Evolutionary conservation across 1,140 invertebrate species (phyloP).

Genomic region (Pinna nobilis): DNA sequence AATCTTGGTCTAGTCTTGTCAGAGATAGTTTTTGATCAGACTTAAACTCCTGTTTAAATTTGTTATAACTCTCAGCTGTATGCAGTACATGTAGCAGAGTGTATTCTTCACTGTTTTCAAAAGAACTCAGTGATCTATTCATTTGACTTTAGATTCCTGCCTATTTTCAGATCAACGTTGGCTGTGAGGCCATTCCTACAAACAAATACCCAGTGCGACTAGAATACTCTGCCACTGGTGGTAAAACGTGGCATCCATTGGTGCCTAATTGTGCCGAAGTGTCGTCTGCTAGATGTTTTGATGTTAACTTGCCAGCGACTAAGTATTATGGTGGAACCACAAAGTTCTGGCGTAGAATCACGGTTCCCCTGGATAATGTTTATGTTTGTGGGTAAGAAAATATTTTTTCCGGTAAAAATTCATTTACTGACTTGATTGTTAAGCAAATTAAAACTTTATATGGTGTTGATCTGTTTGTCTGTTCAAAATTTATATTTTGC

Average conservation of each 20-base stretch:
- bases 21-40: too few relatives aligned
- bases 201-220: constrained; percentile 71
- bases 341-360: constrained; percentile 71
- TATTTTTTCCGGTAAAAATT: neutral
- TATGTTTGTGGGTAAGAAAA: constrained; percentile 74
- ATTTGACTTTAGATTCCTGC: neutral
- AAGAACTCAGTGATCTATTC: neutral
- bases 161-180: constrained; percentile 74
- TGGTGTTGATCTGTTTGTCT: too few relatives aligned
- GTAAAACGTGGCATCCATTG: constrained; percentile 72
- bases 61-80: too few relatives aligned
- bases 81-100: too few relatives aligned
- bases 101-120: too few relatives aligned
- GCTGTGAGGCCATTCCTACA: constrained; percentile 71
- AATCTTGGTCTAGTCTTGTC: too few relatives aligned
- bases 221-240: constrained; percentile 74
- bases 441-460: too few relatives aligned
- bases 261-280: constrained; percentile 62
- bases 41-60: too few relatives aligned
- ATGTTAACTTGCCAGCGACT: constrained; percentile 62
- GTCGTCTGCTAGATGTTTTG: constrained; percentile 58
- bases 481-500: too few relatives aligned
- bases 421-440: neutral
- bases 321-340: constrained; percentile 74
- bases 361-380: constrained; percentile 71